Conservation (phyloP, 2,113 vertebrate species). For the Polyodon spathula region DNA sequence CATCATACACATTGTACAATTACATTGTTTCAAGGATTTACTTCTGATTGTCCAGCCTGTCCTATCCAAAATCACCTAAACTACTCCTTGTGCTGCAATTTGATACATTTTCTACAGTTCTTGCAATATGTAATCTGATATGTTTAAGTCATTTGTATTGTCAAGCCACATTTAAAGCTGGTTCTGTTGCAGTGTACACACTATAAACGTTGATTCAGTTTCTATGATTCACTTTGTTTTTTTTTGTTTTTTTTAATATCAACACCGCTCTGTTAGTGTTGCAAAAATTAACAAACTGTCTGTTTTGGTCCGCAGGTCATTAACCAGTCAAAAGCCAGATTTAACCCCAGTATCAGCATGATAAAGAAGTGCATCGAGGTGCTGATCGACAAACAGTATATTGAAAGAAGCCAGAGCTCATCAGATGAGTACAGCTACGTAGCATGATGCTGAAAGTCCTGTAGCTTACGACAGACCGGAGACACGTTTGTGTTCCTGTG, state of each 20-base stretch:
- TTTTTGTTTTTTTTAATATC: conserved; percentile 7
- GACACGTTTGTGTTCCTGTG: conserved; percentile 63
- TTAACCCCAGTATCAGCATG: conserved; percentile 99
- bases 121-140: too few relatives aligned
- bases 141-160: too few relatives aligned
- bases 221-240: neutral
- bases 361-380: conserved; percentile 99
- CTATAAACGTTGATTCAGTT: too few relatives aligned
- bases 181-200: too few relatives aligned
- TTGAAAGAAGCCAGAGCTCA: conserved; percentile 93
- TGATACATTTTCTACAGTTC: too few relatives aligned
- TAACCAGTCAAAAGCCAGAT: conserved; percentile 95
- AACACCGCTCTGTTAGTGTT: too few relatives aligned
- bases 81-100: too few relatives aligned
- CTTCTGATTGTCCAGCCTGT: too few relatives aligned
- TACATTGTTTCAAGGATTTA: too few relatives aligned
- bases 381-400: conserved; percentile 99
- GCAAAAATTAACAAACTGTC: neutral
- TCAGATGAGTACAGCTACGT: conserved; percentile 97
- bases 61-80: too few relatives aligned
- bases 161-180: too few relatives aligned
- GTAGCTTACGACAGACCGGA: conserved; percentile 41
- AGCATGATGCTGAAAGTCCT: conserved; percentile 60
- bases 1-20: too few relatives aligned
- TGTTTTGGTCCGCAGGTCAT: conserved; percentile 70